Evolutionary conservation across 2,888 invertebrate genomes (phyloP), one percentile per base, ranked within the genome.

Genomic region (Ectemnius continuus): DNA sequence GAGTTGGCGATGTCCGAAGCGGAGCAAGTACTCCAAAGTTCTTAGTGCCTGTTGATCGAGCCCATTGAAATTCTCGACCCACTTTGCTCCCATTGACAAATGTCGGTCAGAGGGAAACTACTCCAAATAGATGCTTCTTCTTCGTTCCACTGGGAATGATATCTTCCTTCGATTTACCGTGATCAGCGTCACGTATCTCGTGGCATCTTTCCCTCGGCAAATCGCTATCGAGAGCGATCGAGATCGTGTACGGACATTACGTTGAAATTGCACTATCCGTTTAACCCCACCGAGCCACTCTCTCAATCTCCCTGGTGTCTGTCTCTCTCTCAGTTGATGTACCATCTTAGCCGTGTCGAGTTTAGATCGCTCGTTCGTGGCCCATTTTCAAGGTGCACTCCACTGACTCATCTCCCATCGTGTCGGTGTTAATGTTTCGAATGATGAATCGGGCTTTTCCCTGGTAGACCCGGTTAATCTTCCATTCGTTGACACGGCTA

Each of bases 221-320:
- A 83, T 83, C 78, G 77, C 70, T 74, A 80, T 78, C 81, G 84
- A 85, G 81, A 83, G 82, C 75, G 84, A 84, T 84, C 83, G 73
- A 60, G 80, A 65, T 78, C 78, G 82, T 79, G 77, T 79, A 74
- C 68, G 73, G 74, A 66, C 80, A 79, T 81, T 77, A 81, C 75
- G 76, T 66, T 83, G 77, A 82, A 80, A 80, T 83, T 82, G 82
- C 79, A 65, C 83, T 80, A 81, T 83, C 79, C 83, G 77, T 82
- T 83, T 84, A 79, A 83, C 82, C 81, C 75, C 68, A 67, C 70
- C 60, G 80, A 80, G 5, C 52, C 52, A 14, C 52, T 80, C 81
- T 65, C 63, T 77, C 73, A 79, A 81, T 73, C 74, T 79, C 3
- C 23, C 3, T 23, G 3, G 2, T 23, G 3, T 23, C 76, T 14